Evolutionary conservation across 2,113 vertebrate species (phyloP).

Genomic region (Noturus placidus): DNA sequence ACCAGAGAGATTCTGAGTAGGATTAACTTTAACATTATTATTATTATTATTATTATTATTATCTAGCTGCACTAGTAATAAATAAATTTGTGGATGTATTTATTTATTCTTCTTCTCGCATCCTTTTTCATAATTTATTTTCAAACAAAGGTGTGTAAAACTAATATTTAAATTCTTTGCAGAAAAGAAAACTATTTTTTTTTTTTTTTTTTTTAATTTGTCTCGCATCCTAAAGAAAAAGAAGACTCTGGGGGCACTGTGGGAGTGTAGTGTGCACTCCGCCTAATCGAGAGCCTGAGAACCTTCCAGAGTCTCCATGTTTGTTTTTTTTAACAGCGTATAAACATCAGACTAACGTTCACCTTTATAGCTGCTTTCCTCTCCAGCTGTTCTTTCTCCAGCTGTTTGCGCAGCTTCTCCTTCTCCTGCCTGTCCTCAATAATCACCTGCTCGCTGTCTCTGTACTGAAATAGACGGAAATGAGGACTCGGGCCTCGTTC

Average conservation of each 20-base stretch:
- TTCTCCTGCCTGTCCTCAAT: conserved; percentile 77
- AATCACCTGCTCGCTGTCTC: conserved; percentile 71
- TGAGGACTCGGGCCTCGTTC: no score
- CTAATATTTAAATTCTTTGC: not conserved
- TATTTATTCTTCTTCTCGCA: not conserved
- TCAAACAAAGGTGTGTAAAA: not conserved
- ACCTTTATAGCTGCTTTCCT: conserved; percentile 60
- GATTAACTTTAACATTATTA: no score
- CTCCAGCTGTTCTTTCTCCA: conserved; percentile 69
- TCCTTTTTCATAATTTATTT: not conserved
- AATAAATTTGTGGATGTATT: not conserved
- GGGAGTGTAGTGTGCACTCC: not conserved
- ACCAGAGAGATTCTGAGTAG: not conserved
- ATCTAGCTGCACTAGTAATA: not conserved
- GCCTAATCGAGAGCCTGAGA: not conserved
- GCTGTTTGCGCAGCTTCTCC: conserved; percentile 62
- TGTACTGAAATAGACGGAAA: conserved; percentile 64
- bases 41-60: not conserved
- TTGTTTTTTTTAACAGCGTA: not conserved
- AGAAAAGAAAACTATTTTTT: not conserved
- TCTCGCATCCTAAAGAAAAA: not conserved
- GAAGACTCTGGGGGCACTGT: not conserved
- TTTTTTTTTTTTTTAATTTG: not conserved
- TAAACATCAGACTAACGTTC: not conserved
- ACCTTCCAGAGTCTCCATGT: not conserved